phyloP scores from a whole-genome alignment of 53 echinoderm and acorn worm genomes.

The Holothuria leucospilota region DNA sequence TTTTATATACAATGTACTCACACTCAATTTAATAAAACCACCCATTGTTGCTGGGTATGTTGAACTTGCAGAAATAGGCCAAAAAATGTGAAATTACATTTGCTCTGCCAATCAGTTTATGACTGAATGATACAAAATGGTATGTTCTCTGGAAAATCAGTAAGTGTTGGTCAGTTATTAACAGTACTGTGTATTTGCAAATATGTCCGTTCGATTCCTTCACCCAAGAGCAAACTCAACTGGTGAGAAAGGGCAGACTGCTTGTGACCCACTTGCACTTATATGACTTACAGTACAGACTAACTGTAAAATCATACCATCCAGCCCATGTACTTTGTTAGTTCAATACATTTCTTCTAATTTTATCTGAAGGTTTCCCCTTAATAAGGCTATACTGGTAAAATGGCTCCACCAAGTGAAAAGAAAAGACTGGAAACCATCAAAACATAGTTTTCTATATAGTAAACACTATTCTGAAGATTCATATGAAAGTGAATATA shows the following conservation, averaged over 20 bases:
- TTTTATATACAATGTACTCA: no score
- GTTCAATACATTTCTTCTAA: not conserved
- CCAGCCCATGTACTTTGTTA: not conserved
- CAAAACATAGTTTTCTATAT: not conserved
- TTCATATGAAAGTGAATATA: no score
- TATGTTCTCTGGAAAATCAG: no score
- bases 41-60: no score
- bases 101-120: no score
- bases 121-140: no score
- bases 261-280: not conserved
- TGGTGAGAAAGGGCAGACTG: not conserved
- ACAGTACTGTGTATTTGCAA: slow-evolving; percentile 6
- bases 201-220: not conserved
- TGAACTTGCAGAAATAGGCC: no score
- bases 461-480: not conserved
- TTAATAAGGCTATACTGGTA: not conserved
- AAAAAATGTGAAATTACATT: no score
- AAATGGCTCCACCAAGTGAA: slow-evolving; percentile 8
- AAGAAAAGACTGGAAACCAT: not conserved
- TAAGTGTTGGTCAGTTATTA: no score
- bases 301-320: no score
- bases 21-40: no score
- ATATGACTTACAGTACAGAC: not conserved
- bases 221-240: not conserved
- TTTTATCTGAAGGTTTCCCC: not conserved